These are phyloP conservation scores for Drosophila mayaguana DNA, from an alignment of 2,888 invertebrate species.

Conservation along the genomic window DNA sequence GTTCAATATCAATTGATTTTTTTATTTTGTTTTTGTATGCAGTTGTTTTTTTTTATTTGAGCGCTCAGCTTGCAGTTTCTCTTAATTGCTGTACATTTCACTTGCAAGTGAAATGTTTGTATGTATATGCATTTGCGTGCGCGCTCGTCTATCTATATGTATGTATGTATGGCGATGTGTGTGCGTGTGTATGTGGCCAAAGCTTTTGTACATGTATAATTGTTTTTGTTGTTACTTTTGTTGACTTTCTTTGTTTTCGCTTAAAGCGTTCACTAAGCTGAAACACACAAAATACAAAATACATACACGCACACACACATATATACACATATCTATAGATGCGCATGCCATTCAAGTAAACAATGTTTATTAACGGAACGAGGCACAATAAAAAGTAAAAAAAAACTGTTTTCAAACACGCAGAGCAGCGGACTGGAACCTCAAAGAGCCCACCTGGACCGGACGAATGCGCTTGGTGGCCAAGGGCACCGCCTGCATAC, in stretches of 20 bases:
- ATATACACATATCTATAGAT: not conserved
- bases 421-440: conserved; percentile 99
- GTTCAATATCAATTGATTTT: conserved; percentile 81
- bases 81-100: conserved; percentile 48
- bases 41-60: conserved; percentile 33
- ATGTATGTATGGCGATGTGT: not conserved
- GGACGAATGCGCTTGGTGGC: conserved; percentile 97
- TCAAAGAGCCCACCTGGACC: conserved; percentile 99
- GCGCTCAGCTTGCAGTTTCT: conserved; percentile 40
- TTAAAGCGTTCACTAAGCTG: conserved; percentile 10
- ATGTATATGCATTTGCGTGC: conserved; percentile 16
- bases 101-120: conserved; percentile 24
- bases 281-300: conserved; percentile 22
- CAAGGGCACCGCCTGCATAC: conserved; percentile 93
- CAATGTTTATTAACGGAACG: conserved; percentile 23
- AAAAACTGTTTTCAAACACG: conserved; percentile 9
- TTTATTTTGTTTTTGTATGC: conserved; percentile 29
- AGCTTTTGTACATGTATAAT: conserved; percentile 43
- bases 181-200: conserved; percentile 10
- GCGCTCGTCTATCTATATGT: not conserved
- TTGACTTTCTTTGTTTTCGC: conserved; percentile 51
- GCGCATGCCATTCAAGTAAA: conserved; percentile 3
- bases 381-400: not conserved
- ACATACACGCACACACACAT: conserved; percentile 1
- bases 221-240: conserved; percentile 54